phyloP scores from a whole-genome alignment of 1,140 invertebrate species.

The Pseudomyrmex flavicornis region DNA sequence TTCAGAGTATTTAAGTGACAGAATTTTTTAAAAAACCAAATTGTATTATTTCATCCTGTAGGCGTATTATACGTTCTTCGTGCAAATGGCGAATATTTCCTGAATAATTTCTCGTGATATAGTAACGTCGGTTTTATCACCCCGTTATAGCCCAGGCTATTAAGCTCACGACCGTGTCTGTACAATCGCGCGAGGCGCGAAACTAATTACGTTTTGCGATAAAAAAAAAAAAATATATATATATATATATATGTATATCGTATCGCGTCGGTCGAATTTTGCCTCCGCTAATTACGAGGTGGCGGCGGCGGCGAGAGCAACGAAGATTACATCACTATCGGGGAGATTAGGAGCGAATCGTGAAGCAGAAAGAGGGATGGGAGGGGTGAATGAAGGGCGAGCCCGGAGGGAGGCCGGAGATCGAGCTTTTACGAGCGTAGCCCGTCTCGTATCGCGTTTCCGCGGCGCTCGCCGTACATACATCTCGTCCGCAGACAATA shows the following conservation, averaged over 20 bases:
- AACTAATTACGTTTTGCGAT: conserved; percentile 10
- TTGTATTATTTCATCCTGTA: not conserved
- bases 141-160: conserved; percentile 16
- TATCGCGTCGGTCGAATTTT: not conserved
- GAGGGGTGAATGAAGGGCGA: not conserved
- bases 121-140: conserved; percentile 21
- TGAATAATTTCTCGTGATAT: not conserved
- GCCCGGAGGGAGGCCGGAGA: conserved; percentile 40
- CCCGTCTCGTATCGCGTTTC: conserved; percentile 58
- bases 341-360: conserved; percentile 48
- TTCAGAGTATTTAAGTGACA: not conserved
- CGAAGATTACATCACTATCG: conserved; percentile 43
- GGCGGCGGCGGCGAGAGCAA: conserved; percentile 15
- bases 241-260: not conserved
- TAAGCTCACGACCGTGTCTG: not conserved
- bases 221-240: conserved; percentile 8
- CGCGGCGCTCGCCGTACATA: conserved; percentile 45
- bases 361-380: not conserved
- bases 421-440: conserved; percentile 62
- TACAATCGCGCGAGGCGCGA: not conserved
- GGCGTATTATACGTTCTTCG: not conserved
- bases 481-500: conserved; percentile 61
- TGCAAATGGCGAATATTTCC: not conserved
- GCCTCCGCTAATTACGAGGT: conserved; percentile 13
- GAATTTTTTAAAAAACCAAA: not conserved